Conservation (phyloP, 2,888 invertebrate genomes). For the Sarcophaga subvicina region DNA sequence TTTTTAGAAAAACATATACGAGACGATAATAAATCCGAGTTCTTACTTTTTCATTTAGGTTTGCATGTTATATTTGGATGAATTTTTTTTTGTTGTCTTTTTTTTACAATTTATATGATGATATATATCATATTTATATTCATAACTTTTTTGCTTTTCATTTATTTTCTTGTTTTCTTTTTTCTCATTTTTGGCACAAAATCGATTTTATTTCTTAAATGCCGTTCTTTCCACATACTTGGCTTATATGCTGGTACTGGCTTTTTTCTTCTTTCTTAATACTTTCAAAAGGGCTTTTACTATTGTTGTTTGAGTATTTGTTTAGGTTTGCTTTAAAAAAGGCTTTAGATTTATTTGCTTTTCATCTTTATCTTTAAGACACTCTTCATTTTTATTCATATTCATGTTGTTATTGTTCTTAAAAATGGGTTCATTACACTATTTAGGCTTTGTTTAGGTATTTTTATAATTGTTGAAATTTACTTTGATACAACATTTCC, state of each 20-base stretch:
- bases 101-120: constrained; percentile 31
- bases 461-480: constrained; percentile 35
- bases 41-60: constrained; percentile 6
- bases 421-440: constrained; percentile 59
- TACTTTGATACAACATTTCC: constrained; percentile 20
- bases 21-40: background rate
- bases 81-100: background rate
- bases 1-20: background rate
- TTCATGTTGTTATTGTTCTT: background rate
- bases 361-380: background rate
- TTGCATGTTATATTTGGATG: constrained; percentile 26
- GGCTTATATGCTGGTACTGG: constrained; percentile 2
- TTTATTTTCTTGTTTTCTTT: constrained; percentile 23
- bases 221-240: constrained; percentile 7
- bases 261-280: constrained; percentile 15
- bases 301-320: constrained; percentile 23
- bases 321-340: constrained; percentile 25
- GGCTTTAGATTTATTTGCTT: constrained; percentile 18
- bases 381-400: background rate
- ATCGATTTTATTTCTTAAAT: constrained; percentile 53
- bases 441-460: constrained; percentile 38
- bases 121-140: constrained; percentile 30
- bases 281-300: constrained; percentile 48
- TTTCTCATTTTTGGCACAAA: constrained; percentile 61
- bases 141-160: constrained; percentile 16